These are phyloP conservation scores for Auanema sp. DNA, from an alignment of 2,888 invertebrate genomes.

Conservation along the genomic window DNA sequence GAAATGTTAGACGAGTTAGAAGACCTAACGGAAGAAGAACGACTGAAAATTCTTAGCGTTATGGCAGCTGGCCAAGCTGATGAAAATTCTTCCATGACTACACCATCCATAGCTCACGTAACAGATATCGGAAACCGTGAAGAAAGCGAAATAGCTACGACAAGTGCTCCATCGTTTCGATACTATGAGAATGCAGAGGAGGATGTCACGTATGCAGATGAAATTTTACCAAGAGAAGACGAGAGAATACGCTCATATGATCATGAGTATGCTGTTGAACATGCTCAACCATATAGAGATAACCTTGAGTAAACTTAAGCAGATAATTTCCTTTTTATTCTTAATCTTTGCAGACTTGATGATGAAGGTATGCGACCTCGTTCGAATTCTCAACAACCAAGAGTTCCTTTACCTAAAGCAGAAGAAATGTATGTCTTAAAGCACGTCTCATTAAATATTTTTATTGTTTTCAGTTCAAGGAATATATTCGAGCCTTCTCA, in stretches of 20 bases:
- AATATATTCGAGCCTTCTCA: not conserved
- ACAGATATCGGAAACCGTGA: too few species aligned
- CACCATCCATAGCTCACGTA: too few species aligned
- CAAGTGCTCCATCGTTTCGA: too few species aligned
- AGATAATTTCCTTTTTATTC: not conserved
- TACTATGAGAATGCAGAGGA: too few species aligned
- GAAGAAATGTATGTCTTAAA: not conserved
- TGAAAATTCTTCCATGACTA: too few species aligned
- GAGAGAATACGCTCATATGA: too few species aligned
- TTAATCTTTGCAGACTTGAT: not conserved
- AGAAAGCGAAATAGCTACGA: too few species aligned
- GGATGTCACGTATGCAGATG: too few species aligned
- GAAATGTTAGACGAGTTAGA: slow-evolving; percentile 28
- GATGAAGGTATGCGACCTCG: not conserved
- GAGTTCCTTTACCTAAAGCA: not conserved
- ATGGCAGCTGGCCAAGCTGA: slow-evolving; percentile 66
- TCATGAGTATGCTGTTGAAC: not conserved
- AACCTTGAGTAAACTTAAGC: too few species aligned
- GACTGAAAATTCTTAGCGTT: slow-evolving; percentile 72
- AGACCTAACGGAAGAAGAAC: slow-evolving; percentile 71
- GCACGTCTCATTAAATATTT: not conserved
- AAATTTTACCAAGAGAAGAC: too few species aligned
- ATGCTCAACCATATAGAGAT: not conserved
- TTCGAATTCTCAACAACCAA: not conserved
- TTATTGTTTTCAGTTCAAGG: not conserved